A percentile compares a stretch with the other conserved stretches of the same genome.
These are phyloP conservation scores for Microctonus aethiopoides DNA, from an alignment of 2,888 invertebrate species.

Conservation along the genomic window DNA sequence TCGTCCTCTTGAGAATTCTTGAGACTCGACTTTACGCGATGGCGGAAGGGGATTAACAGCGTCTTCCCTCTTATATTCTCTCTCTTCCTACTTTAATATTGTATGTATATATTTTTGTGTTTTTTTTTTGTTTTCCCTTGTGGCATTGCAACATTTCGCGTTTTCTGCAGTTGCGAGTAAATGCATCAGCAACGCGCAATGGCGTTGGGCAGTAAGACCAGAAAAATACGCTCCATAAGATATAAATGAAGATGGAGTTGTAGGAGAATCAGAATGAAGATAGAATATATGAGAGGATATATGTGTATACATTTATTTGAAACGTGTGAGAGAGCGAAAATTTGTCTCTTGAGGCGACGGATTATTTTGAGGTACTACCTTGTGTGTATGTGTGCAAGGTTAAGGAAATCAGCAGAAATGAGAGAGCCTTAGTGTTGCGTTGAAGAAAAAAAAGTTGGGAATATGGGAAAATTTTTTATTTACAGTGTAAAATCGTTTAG, in stretches of 20 bases:
- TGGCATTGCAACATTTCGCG: background rate
- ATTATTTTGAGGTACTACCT: conserved; percentile 30
- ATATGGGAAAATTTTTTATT: background rate
- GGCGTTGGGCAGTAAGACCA: background rate
- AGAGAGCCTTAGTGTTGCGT: background rate
- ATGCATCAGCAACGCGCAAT: background rate
- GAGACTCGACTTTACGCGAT: conserved; percentile 30
- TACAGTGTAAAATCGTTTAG: conserved; percentile 23
- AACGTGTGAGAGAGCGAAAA: conserved; percentile 4
- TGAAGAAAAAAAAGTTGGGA: background rate
- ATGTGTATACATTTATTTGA: background rate
- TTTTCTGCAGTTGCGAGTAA: background rate
- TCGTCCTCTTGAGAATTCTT: background rate
- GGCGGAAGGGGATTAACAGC: conserved; percentile 29
- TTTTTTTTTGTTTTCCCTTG: background rate
- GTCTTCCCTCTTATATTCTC: background rate
- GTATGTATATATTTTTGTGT: background rate
- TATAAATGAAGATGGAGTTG: background rate
- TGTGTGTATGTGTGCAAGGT: background rate
- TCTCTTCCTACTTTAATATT: background rate
- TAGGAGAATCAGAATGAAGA: background rate
- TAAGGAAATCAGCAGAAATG: background rate
- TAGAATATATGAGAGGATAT: background rate
- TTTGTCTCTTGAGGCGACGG: conserved; percentile 17
- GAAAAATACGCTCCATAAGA: background rate